Conservation (phyloP, 1,140 invertebrate species). For the Drosophila ambigua region DNA sequence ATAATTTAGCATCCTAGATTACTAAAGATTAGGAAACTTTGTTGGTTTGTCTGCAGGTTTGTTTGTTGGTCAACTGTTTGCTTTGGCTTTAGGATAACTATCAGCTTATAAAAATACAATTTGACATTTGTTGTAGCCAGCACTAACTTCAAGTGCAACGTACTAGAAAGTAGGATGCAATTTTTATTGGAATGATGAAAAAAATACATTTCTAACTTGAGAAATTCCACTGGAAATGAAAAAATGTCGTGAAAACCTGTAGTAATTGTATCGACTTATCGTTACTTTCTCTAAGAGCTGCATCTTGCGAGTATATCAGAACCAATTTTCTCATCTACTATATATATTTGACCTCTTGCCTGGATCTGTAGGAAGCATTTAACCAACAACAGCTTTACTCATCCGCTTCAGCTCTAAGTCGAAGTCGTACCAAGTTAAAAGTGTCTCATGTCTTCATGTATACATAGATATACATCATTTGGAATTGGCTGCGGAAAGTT, state of each 20-base stretch:
- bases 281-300: no score
- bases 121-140: slow-evolving; percentile 21
- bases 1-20: slow-evolving; percentile 71
- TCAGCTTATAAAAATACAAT: slow-evolving; percentile 41
- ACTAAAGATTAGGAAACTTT: slow-evolving; percentile 79
- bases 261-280: background rate
- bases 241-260: no score
- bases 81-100: slow-evolving; percentile 16
- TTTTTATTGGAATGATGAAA: slow-evolving; percentile 4
- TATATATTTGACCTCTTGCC: no score
- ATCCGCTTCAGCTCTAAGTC: no score
- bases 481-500: slow-evolving; percentile 71
- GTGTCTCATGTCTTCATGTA: slow-evolving; percentile 67
- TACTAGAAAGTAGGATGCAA: no score
- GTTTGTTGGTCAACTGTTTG: slow-evolving; percentile 42
- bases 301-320: no score
- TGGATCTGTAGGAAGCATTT: no score
- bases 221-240: background rate
- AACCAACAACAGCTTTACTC: slow-evolving; percentile 3
- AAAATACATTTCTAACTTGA: slow-evolving; percentile 7
- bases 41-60: slow-evolving; percentile 60
- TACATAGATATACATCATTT: slow-evolving; percentile 6
- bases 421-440: slow-evolving; percentile 50
- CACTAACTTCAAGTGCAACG: slow-evolving; percentile 21
- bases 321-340: no score